These are phyloP conservation scores for Gymnogyps californianus DNA, from an alignment of 2,113 vertebrate species.

Conservation along the genomic window DNA sequence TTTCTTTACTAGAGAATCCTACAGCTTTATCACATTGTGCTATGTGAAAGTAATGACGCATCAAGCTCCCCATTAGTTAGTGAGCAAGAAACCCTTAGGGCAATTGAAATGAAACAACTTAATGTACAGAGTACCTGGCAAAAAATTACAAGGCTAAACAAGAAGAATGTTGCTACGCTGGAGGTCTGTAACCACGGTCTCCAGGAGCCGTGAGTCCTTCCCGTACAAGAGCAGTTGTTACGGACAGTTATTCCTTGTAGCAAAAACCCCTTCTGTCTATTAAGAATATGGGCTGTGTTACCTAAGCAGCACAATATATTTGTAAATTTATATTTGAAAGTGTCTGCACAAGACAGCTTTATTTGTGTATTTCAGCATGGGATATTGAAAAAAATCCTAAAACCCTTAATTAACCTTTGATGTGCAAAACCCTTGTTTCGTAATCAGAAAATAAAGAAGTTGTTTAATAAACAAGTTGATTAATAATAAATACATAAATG, in stretches of 20 bases:
- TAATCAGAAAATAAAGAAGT: not conserved
- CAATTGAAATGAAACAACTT: conserved; percentile 48
- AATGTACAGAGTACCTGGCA: conserved; percentile 34
- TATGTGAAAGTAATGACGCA: conserved; percentile 35
- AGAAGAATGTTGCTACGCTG: conserved; percentile 5
- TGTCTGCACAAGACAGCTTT: not conserved
- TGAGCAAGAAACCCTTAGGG: conserved; percentile 43
- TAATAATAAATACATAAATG: not conserved
- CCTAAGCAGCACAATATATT: not conserved
- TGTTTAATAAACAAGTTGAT: not conserved
- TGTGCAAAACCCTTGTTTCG: not conserved
- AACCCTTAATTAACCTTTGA: not conserved
- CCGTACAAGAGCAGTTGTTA: not conserved
- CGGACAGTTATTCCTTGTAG: not conserved
- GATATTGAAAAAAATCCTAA: not conserved
- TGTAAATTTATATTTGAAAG: not conserved
- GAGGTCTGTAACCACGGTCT: conserved; percentile 19
- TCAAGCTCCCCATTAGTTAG: conserved; percentile 53
- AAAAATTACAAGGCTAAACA: conserved; percentile 38
- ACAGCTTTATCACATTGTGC: conserved; percentile 27
- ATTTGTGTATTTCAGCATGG: not conserved
- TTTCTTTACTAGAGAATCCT: conserved; percentile 37
- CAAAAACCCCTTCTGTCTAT: not conserved
- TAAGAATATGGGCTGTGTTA: not conserved
- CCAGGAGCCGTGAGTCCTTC: not conserved